Evolutionary conservation across 2,797 vertebrate species (phyloP), one percentile per base, ranked within the genome.

Genomic region (Myotis pilosus): DNA sequence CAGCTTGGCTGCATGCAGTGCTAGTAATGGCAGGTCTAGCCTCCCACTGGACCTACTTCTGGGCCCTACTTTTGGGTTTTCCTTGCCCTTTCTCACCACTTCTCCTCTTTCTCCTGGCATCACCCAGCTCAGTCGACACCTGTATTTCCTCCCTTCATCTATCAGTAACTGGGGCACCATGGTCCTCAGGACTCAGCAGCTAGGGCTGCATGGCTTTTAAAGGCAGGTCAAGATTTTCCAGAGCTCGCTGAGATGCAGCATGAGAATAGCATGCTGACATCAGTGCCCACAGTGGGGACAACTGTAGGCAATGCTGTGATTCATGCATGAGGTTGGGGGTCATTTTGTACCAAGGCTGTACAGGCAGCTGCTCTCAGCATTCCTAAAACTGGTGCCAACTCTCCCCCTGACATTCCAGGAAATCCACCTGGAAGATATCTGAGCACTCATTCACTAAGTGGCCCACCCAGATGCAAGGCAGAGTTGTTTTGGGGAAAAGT

Each of bases 191-290:
- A 3, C 51, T 57, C 15, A 25, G 23, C 9, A 3, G 38, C 10
- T 72, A 6, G 2, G 11, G 20, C 66, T 85, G 83, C 12, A 25
- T 7, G 15, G 41, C 68, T 92, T 94, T 96, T 38, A 51, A 47
- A 64, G 47, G 20, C 78, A 94, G 81, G 87, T 3, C 0, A 93
- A 94, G 41, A 91, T 72, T 30, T 87, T 80, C 71, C 72, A 69
- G 66, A 92, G 28, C 91, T 75, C 55, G 28, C 55, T 44, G 15
- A 79, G 30, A 64, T 64, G 30, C 62, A 64, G 28, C 13, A 64
- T n/a, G 51, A 57, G 4, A n/a, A 51, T 23, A 19, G 71, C 69
- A 53, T 15, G 62, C 47, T 76, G 51, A 93, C 78, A 88, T 19
- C 3, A 4, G 68, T 0, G 1, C 74, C 93, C 0, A 1, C 38